Evolutionary conservation across 2,797 vertebrate species (phyloP).

Genomic region (Catharus ustulatus): DNA sequence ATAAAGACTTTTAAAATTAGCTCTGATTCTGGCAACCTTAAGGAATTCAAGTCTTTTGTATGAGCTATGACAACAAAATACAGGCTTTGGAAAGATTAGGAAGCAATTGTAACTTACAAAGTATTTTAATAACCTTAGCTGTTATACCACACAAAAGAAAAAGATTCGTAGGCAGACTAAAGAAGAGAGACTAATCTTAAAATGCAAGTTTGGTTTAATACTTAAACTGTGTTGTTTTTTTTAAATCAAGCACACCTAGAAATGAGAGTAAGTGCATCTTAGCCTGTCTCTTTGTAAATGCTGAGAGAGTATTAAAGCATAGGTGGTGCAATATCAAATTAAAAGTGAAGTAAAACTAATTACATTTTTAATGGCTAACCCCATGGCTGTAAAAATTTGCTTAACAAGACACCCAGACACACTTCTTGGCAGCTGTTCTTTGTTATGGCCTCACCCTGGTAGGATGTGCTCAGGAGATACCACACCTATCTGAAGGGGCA

Average conservation of each 20-base stretch:
- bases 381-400: neutral
- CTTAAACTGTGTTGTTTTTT: neutral
- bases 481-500: neutral
- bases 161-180: neutral
- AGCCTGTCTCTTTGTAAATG: neutral
- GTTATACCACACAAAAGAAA: neutral
- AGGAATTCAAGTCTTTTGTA: neutral
- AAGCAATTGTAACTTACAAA: neutral
- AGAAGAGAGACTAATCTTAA: neutral
- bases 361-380: neutral
- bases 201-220: neutral
- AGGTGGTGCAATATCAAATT: neutral
- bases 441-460: neutral
- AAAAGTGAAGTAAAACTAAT: neutral
- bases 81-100: neutral
- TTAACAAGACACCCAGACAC: neutral
- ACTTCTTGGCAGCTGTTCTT: neutral
- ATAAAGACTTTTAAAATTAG: neutral
- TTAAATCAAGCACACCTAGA: neutral
- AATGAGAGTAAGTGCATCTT: neutral
- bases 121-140: neutral
- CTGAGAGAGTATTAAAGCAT: neutral
- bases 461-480: neutral
- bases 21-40: neutral
- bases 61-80: neutral